A percentile compares a stretch with the other conserved stretches of the same genome.
Conservation (phyloP, 2,113 vertebrate genomes). For the Cheilinus undulatus region DNA sequence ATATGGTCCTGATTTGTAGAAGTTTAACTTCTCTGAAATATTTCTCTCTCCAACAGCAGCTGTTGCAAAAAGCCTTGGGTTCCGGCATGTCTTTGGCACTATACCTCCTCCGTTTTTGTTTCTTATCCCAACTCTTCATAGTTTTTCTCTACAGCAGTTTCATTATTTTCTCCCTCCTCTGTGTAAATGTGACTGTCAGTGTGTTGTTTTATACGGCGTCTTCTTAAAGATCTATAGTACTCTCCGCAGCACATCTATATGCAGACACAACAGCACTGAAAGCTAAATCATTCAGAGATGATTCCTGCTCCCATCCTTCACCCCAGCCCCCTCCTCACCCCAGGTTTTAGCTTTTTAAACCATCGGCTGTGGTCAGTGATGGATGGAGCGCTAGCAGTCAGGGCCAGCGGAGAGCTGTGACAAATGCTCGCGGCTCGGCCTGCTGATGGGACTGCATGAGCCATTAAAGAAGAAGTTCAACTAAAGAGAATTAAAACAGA, state of each 20-base stretch:
- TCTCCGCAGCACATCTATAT: conserved; percentile 50
- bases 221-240: conserved; percentile 55
- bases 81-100: no score
- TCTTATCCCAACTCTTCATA: not conserved
- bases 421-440: conserved; percentile 56
- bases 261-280: conserved; percentile 41
- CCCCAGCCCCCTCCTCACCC: conserved; percentile 14
- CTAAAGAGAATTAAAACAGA: conserved; percentile 64
- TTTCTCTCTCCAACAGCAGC: no score
- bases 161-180: not conserved
- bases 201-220: conserved; percentile 31
- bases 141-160: not conserved
- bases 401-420: conserved; percentile 29
- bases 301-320: not conserved
- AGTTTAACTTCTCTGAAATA: no score
- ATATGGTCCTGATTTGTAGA: no score
- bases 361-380: conserved; percentile 48
- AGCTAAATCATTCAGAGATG: conserved; percentile 51
- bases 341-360: conserved; percentile 32
- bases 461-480: conserved; percentile 52
- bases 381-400: conserved; percentile 59
- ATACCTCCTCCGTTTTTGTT: not conserved
- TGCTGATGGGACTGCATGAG: conserved; percentile 63
- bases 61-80: no score
- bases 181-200: conserved; percentile 36